These are phyloP conservation scores for Pelosia muscerda DNA, from an alignment of 2,888 invertebrate species.

Conservation along the genomic window DNA sequence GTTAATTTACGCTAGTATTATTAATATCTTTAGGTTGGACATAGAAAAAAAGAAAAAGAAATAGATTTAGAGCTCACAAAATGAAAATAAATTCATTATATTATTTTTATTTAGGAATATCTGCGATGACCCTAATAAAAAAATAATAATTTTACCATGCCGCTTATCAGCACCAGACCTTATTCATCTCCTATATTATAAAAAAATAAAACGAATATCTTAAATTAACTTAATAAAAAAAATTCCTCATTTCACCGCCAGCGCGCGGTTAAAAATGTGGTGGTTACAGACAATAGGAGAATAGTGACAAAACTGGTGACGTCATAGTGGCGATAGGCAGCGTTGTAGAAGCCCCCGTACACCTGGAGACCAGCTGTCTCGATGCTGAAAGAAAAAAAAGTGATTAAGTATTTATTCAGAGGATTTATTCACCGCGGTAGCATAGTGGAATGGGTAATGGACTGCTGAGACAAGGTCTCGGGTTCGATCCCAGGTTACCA, in stretches of 20 bases:
- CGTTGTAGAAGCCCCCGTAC: conserved; percentile 94
- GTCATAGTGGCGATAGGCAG: conserved; percentile 73
- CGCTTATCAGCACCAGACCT: conserved; percentile 1
- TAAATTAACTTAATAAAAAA: conserved; percentile 6
- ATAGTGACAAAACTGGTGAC: conserved; percentile 71
- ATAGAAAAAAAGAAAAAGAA: no score
- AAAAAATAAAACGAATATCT: not conserved
- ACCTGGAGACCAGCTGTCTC: conserved; percentile 95
- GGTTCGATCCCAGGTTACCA: no score
- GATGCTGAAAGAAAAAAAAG: conserved; percentile 86
- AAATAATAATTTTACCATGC: no score
- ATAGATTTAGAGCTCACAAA: no score
- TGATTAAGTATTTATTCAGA: conserved; percentile 8
- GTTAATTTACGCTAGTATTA: no score
- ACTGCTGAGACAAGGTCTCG: no score
- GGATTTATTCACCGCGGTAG: no score
- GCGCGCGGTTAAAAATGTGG: conserved; percentile 61
- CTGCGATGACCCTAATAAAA: no score
- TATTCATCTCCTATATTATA: not conserved
- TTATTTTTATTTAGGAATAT: no score
- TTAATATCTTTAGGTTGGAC: no score
- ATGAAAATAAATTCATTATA: no score
- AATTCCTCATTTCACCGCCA: conserved; percentile 51
- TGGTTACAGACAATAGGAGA: conserved; percentile 66
- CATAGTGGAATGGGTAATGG: no score